Evolutionary conservation across 2,113 vertebrate species (phyloP).

Genomic region (Lamprotornis superbus): DNA sequence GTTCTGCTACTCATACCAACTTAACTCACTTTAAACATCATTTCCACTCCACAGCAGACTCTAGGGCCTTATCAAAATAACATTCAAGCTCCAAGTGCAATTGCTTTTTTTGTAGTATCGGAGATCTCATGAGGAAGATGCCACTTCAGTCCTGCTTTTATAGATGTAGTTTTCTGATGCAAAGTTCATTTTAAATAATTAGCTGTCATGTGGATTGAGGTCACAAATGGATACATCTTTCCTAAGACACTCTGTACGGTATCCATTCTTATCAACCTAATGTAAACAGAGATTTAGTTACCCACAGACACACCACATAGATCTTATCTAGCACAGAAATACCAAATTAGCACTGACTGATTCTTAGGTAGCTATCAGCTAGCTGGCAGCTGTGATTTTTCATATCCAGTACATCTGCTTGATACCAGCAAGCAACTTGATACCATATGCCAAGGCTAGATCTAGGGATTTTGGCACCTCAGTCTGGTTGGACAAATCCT

Average conservation of each 20-base stretch:
- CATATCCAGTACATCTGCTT: slow-evolving; percentile 53
- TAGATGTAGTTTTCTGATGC: slow-evolving; percentile 12
- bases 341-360: slow-evolving; percentile 41
- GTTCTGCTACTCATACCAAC: not conserved
- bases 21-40: not conserved
- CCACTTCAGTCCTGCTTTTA: not conserved
- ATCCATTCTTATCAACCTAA: slow-evolving; percentile 36
- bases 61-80: not conserved
- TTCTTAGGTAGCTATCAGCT: slow-evolving; percentile 50
- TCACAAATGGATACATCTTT: slow-evolving; percentile 15
- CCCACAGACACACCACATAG: slow-evolving; percentile 20
- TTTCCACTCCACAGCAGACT: not conserved
- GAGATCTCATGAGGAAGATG: not conserved
- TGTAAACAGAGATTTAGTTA: slow-evolving; percentile 40
- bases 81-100: not conserved
- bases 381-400: slow-evolving; percentile 47
- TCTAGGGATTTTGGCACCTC: slow-evolving; percentile 64
- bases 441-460: slow-evolving; percentile 22
- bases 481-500: slow-evolving; percentile 42
- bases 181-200: slow-evolving; percentile 31
- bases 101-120: not conserved
- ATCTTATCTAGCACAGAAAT: slow-evolving; percentile 39
- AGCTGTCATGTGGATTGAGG: not conserved
- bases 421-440: slow-evolving; percentile 9
- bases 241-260: not conserved